Conservation (phyloP, 2,113 vertebrate species). For the Progne subis region DNA sequence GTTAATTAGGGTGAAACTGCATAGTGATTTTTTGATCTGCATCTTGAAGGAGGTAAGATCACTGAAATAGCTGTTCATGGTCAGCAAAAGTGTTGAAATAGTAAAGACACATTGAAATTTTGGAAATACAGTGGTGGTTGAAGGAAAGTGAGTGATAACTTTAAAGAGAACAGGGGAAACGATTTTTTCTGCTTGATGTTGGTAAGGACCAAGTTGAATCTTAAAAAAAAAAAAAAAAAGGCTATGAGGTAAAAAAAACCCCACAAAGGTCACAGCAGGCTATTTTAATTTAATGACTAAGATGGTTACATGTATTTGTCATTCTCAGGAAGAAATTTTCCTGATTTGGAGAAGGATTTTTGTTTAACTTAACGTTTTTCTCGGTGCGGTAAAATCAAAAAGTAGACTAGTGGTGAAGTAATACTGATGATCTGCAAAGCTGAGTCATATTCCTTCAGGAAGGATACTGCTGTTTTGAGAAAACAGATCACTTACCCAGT, state of each 20-base stretch:
- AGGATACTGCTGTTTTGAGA: conserved; percentile 60
- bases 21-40: background rate
- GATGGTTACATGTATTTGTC: background rate
- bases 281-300: background rate
- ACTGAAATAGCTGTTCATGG: background rate
- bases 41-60: background rate
- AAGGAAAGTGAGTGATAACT: background rate
- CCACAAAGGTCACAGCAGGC: background rate
- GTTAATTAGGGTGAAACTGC: background rate
- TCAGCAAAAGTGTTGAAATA: background rate
- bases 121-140: background rate
- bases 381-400: background rate
- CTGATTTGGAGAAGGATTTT: background rate
- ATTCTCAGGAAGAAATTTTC: background rate
- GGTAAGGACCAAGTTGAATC: background rate
- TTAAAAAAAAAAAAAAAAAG: background rate
- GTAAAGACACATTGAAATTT: background rate
- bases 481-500: conserved; percentile 47
- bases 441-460: conserved; percentile 73
- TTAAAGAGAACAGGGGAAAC: background rate
- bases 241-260: background rate
- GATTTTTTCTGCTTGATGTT: background rate
- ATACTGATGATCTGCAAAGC: conserved; percentile 64
- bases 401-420: conserved; percentile 45
- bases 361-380: conserved; percentile 28